Evolutionary conservation across 2,797 vertebrate genomes (phyloP), one percentile per base, ranked within the genome.

Genomic region (Ispidina picta): DNA sequence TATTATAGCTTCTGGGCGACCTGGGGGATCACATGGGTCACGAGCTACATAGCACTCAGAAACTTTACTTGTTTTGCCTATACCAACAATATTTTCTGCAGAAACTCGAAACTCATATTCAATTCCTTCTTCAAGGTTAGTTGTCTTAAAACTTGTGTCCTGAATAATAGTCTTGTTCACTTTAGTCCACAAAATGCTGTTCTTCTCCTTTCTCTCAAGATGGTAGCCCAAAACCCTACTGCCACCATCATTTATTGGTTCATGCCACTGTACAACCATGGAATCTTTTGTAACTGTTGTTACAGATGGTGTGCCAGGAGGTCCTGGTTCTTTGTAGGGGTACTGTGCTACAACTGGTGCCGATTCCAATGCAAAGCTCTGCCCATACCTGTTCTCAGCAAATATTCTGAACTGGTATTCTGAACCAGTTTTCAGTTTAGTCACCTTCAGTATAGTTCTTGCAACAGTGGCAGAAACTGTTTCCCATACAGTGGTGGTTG

Each of bases 401-500:
- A 99, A 99, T 95, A 99, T 98, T 97, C 98, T 99, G 97, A 99
- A 99, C 86, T 99, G 99, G 96, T 99, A 99, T 95, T 99, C 99
- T 20, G 98, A 97, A 89, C 99, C 99, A 89, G 99, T 99, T 97
- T 99, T 99, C 64, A 99, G 97, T 96, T 98, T 98, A 48, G 94
- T 96, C 54, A 99, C 98, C 96, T 99, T 99, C 71, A 99, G 97
- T 20, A 97, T 98, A 74, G 98, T 99, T 98, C 99, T 99, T 86
- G 98, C 98, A 93, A 98, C 97, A 94, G 98, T 99, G 76, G 97
- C 98, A 29, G 98, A 98, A 94, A 99, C 98, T 75, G 98, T 98
- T 94, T 99, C 99, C 99, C 99, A 99, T 78, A 98, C 96, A 41
- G 98, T 98, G 72, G 98, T 97, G 8, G 98, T 99, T 89, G 99